Evolutionary conservation across 2,113 vertebrate genomes (phyloP).

Genomic region (Tachycineta bicolor): DNA sequence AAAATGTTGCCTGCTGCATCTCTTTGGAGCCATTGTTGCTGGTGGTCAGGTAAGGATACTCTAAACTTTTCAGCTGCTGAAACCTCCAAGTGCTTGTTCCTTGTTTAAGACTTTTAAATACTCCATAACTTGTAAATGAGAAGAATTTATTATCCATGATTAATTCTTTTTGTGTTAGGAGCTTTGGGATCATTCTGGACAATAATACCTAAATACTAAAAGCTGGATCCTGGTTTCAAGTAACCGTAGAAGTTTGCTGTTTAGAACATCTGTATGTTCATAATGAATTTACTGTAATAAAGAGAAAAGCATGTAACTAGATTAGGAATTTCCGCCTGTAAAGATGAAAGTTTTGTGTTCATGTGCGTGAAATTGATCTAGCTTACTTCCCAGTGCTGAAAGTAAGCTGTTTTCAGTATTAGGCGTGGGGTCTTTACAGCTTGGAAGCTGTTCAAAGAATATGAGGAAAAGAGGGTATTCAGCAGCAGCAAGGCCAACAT

Average conservation of each 20-base stretch:
- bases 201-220: background rate
- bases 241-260: background rate
- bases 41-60: constrained; percentile 88
- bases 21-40: constrained; percentile 95
- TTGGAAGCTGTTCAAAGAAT: background rate
- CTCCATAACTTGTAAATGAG: background rate
- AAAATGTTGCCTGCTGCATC: constrained; percentile 94
- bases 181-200: background rate
- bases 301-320: background rate
- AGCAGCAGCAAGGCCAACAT: background rate
- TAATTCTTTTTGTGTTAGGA: background rate
- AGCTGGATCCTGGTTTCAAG: background rate
- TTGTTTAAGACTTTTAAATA: background rate
- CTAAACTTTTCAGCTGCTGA: background rate
- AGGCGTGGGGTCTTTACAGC: background rate
- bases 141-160: background rate
- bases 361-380: background rate
- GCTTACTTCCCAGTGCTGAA: background rate
- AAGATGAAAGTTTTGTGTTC: background rate
- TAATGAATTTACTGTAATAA: background rate
- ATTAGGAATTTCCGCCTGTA: background rate
- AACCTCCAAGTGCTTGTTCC: background rate
- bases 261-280: background rate
- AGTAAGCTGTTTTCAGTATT: background rate
- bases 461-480: background rate